Evolutionary conservation across 2,888 invertebrate genomes (phyloP), one percentile per base, ranked within the genome.

Genomic region (Deilephila porcellus): DNA sequence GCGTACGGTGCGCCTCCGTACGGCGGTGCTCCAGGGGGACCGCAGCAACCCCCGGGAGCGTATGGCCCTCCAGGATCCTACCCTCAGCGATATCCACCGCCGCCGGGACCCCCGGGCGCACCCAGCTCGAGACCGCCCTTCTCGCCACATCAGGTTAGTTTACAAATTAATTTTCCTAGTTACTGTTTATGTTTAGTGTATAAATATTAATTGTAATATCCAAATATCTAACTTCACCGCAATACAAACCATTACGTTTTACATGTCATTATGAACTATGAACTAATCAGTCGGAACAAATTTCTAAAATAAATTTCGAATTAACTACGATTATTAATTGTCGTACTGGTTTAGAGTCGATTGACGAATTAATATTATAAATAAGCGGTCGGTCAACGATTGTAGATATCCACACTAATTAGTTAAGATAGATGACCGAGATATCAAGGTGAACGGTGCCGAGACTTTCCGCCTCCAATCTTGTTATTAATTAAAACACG

Each of bases 51-150:
- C 73, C 93, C 93, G 73, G 93, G 90, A 62, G 92, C 88, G 19
- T 94, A 94, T 82, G 93, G 95, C 76, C 96, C 96, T 74, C 96
- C 96, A 73, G 95, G 95, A 79, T 95, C 96, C 63, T 96, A 96
- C 85, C 95, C 95, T 73, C 95, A 95, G 81, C 89, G 95, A 85
- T 95, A 95, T 78, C 92, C 93, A 71, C 91, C 92, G 79, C 93
- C 94, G 72, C 93, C 92, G 67, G 93, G 93, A 11, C 91, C 93
- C 64, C 90, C 91, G 60, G 91, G 93, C 72, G 91, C 93, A 73
- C 93, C 93, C 56, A 94, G 93, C 81, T 91, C 92, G 60, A 86
- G 95, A 80, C 94, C 95, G 71, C 93, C 94, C 73, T 95, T 91
- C 86, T 94, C 95, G 74, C 91, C 94, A 75, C 95, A 95, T 81